Conservation (phyloP, 2,797 vertebrate species). For the Menidia menidia region DNA sequence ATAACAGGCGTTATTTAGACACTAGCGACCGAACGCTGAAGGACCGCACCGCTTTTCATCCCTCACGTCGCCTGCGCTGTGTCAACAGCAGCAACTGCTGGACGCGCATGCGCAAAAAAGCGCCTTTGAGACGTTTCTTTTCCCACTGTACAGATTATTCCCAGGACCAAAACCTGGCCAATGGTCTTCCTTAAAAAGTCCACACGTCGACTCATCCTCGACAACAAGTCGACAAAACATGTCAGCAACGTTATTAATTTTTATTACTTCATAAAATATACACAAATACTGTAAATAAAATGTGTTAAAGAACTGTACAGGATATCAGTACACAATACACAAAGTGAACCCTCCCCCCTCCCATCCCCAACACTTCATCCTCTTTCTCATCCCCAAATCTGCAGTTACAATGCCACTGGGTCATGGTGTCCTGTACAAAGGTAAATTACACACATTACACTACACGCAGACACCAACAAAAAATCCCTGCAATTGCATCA, state of each 20-base stretch:
- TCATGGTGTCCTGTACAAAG: conserved; percentile 73
- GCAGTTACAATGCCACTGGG: conserved; percentile 78
- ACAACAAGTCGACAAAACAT: conserved; percentile 2
- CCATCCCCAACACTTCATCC: conserved; percentile 11
- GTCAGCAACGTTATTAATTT: conserved; percentile 76
- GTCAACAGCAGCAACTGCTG: conserved; percentile 14
- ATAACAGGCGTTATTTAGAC: background rate
- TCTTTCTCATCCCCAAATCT: conserved; percentile 43
- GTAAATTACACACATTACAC: conserved; percentile 62
- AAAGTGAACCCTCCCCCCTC: conserved; percentile 68
- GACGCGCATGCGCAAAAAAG: conserved; percentile 57
- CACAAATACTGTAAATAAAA: conserved; percentile 90
- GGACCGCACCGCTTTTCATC: conserved; percentile 49
- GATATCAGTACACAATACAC: conserved; percentile 86
- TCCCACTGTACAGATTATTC: background rate
- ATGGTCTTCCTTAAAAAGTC: background rate
- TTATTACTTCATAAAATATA: conserved; percentile 90
- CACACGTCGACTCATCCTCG: background rate
- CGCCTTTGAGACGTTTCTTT: background rate
- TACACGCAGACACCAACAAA: background rate
- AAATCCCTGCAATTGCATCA: conserved; percentile 67
- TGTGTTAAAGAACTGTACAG: conserved; percentile 89
- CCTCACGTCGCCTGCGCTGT: conserved; percentile 48
- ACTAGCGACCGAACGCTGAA: conserved; percentile 1
- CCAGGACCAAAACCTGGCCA: background rate